Evolutionary conservation across 2,888 invertebrate species (phyloP).

Genomic region (Ennomos erosarius): DNA sequence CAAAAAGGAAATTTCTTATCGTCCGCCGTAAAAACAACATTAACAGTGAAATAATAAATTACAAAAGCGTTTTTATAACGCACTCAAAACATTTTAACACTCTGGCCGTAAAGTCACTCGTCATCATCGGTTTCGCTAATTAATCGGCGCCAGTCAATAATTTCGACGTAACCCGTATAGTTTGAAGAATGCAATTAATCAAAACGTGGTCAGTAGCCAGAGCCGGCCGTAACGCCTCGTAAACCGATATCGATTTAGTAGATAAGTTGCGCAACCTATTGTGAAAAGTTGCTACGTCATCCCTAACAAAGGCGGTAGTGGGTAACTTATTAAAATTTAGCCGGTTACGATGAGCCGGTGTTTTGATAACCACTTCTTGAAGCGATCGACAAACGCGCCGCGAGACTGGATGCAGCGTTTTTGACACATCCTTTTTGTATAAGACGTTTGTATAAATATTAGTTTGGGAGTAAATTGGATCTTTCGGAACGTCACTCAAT

Average conservation of each 20-base stretch:
- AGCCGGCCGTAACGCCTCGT: constrained; percentile 82
- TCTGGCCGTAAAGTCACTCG: constrained; percentile 62
- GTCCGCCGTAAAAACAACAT: constrained; percentile 50
- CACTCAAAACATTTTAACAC: constrained; percentile 67
- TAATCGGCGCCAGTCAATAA: constrained; percentile 80
- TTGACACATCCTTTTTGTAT: constrained; percentile 68
- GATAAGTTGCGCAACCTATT: constrained; percentile 84
- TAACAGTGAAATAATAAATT: constrained; percentile 54
- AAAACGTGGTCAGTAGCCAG: constrained; percentile 83
- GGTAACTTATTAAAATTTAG: constrained; percentile 84
- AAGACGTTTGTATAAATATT: constrained; percentile 67
- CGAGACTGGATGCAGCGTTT: constrained; percentile 62
- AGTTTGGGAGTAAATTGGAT: constrained; percentile 58
- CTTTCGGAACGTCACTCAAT: constrained; percentile 38
- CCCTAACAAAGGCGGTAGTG: constrained; percentile 81
- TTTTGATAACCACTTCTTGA: constrained; percentile 79
- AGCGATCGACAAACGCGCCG: constrained; percentile 63
- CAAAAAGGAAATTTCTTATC: constrained; percentile 28
- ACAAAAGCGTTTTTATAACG: constrained; percentile 59
- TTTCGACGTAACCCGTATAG: constrained; percentile 62
- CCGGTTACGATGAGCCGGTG: constrained; percentile 79
- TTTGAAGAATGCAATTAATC: constrained; percentile 82
- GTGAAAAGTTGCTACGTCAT: constrained; percentile 78
- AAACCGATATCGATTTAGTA: constrained; percentile 83
- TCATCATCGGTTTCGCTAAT: constrained; percentile 78